phyloP scores from a whole-genome alignment of 2,113 vertebrate species.

The Bombycilla garrulus region DNA sequence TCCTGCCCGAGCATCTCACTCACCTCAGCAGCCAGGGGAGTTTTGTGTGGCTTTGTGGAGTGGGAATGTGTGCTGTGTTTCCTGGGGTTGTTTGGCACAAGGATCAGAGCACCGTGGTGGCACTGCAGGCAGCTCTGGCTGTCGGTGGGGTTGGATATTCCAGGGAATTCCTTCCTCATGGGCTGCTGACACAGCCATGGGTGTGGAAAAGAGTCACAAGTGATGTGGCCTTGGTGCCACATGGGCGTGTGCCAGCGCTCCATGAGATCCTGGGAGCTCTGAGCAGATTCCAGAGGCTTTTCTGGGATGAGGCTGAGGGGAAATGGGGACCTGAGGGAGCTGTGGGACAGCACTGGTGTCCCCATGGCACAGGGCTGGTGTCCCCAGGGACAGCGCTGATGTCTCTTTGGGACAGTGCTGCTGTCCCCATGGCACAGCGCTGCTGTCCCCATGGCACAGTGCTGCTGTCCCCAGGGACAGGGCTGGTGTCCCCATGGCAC shows the following conservation, averaged over 20 bases:
- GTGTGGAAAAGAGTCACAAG: accelerated
- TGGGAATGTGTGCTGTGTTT: not conserved
- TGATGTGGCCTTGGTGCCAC: accelerated
- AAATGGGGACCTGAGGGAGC: not conserved
- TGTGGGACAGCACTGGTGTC: not conserved
- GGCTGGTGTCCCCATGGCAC: no score
- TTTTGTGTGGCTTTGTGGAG: not conserved
- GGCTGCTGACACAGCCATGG: not conserved
- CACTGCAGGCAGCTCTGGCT: not conserved
- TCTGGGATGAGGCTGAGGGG: not conserved
- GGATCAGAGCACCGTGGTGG: not conserved
- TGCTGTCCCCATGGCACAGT: no score
- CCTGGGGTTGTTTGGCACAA: not conserved
- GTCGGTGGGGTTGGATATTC: accelerated
- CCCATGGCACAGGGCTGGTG: not conserved
- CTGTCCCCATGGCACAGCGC: no score
- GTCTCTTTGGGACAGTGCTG: no score
- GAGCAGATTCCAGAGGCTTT: not conserved
- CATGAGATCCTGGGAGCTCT: accelerated
- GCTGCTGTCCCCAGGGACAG: no score
- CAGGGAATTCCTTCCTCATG: not conserved
- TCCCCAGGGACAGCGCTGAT: no score
- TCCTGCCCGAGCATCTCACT: slow-evolving; percentile 54
- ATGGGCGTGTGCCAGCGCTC: accelerated
- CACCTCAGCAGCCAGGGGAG: not conserved